Base-by-base conservation (phyloP, 2,797 vertebrate genomes). In the Kryptopterus vitreolus region DNA sequence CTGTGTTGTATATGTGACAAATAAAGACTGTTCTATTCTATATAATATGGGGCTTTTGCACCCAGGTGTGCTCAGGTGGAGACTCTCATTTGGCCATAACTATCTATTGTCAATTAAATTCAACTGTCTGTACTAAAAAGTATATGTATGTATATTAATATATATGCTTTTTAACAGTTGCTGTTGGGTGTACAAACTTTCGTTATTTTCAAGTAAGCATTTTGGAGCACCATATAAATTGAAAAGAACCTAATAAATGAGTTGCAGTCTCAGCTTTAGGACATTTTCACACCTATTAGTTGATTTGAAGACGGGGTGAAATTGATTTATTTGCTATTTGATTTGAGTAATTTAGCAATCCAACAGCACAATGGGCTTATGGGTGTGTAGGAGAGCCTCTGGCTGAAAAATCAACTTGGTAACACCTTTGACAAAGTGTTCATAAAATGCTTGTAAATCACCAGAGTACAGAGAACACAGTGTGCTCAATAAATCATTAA, bases 211-310 rank as follows among this genome's bases (percentile, higher is more conserved):
- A n/a, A 48, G 46, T 26, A 48, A 9, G 13, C 3, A 26, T 50
- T 69, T 50, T 9, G 8, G 24, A 4, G 24, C 7, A 50, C 18
- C 43, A 29, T 6, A 10, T n/a, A 66, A 22, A 68, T 68, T 69
- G 8, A 48, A 18, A 50, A 50, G 48, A 69, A 50, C 16, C 15
- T 29, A 10, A 48, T 50, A 69, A 69, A 24, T 4, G 26, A 12
- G 18, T 53, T 71, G 18, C 53, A 33, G 48, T 22, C 48, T 53
- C 10, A 69, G 66, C 46, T 33, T 53, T 20, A 53, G 48, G 69
- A 29, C 1, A 52, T 71, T 71, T 71, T 71, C 29, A 71, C 69
- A 71, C 18, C 48, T 71, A 71, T 53, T 31, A 33, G 11, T 33
- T 16, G 4, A 52, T n/a, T 48, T 69, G 24, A 43, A 2, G 8